A percentile compares a stretch with the other conserved stretches of the same genome.
phyloP scores from a whole-genome alignment of 2,888 invertebrate species.

The Tetropium fuscum region DNA sequence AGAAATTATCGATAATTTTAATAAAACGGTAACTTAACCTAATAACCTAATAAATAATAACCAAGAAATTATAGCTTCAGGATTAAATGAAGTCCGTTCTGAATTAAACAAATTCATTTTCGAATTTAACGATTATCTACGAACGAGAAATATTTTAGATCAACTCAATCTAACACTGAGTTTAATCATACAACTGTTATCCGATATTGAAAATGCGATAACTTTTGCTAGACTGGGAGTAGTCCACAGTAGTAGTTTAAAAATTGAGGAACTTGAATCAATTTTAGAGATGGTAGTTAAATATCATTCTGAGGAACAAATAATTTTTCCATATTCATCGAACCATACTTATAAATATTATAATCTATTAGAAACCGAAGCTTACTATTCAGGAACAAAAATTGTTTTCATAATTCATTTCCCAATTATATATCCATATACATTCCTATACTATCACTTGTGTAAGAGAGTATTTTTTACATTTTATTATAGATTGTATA shows the following conservation, averaged over 20 bases:
- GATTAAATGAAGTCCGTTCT: conserved; percentile 10
- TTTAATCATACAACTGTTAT: background rate
- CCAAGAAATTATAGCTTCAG: background rate
- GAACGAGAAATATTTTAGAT: background rate
- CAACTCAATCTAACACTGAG: background rate
- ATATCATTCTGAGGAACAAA: no score
- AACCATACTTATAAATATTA: no score
- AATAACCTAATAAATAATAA: conserved; percentile 6
- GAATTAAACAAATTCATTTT: background rate
- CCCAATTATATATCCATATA: no score
- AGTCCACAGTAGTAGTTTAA: no score
- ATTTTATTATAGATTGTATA: no score
- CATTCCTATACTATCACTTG: no score
- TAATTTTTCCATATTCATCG: no score
- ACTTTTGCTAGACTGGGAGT: background rate
- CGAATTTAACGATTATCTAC: background rate
- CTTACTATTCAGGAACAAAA: no score
- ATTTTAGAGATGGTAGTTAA: background rate
- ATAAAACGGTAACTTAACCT: background rate
- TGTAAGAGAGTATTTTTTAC: no score
- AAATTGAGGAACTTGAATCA: background rate
- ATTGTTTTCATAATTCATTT: no score
- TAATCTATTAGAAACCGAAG: no score
- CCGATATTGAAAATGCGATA: background rate
- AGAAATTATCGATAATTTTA: background rate